Evolutionary conservation across 2,888 invertebrate genomes (phyloP).

Genomic region (Phaonia tiefii): DNA sequence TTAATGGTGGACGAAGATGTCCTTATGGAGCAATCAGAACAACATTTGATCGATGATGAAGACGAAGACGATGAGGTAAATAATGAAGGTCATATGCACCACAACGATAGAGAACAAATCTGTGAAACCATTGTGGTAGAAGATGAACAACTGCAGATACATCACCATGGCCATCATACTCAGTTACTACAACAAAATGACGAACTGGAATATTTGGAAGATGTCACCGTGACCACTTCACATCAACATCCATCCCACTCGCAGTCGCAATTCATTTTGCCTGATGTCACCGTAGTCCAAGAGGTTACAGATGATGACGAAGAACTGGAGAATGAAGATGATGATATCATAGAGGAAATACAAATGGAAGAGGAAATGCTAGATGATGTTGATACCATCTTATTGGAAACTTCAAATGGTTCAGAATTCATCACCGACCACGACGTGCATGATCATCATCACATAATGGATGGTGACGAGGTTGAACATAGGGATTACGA

Average conservation of each 20-base stretch:
- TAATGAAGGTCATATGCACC: slow-evolving; percentile 42
- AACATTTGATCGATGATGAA: slow-evolving; percentile 75
- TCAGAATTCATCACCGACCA: slow-evolving; percentile 72
- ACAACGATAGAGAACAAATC: slow-evolving; percentile 74
- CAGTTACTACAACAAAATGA: slow-evolving; percentile 67
- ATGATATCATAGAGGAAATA: slow-evolving; percentile 77
- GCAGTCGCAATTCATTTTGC: slow-evolving; percentile 64
- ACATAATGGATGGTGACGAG: slow-evolving; percentile 69
- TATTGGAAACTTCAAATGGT: slow-evolving; percentile 67
- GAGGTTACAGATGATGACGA: slow-evolving; percentile 71
- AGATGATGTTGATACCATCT: slow-evolving; percentile 68
- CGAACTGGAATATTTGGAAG: slow-evolving; percentile 77
- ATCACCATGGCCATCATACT: slow-evolving; percentile 54
- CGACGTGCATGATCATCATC: slow-evolving; percentile 70
- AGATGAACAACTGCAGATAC: slow-evolving; percentile 73
- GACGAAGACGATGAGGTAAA: slow-evolving; percentile 73
- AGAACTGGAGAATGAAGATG: slow-evolving; percentile 72
- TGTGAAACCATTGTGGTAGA: slow-evolving; percentile 77
- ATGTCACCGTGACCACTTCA: slow-evolving; percentile 74
- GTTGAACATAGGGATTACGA: slow-evolving; percentile 71
- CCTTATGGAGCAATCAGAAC: slow-evolving; percentile 73
- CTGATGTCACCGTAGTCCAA: slow-evolving; percentile 68
- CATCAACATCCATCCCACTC: slow-evolving; percentile 63
- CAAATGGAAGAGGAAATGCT: slow-evolving; percentile 77
- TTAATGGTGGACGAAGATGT: slow-evolving; percentile 71